phyloP scores from a whole-genome alignment of 2,113 vertebrate genomes.

The Indicator indicator region DNA sequence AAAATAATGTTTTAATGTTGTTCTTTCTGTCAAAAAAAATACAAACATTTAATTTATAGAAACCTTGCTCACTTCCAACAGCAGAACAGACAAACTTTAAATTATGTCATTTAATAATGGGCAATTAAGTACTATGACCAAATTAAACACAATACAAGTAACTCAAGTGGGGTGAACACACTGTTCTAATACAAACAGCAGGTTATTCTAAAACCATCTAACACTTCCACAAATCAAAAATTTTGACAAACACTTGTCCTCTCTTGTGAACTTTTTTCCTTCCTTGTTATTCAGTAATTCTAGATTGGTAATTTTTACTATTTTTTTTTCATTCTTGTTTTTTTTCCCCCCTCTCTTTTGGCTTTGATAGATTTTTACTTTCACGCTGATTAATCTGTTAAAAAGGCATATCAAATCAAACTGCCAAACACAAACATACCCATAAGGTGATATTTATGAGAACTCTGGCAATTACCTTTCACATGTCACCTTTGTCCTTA shows the following conservation, averaged over 20 bases:
- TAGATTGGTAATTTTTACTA: neutral
- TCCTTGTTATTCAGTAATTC: neutral
- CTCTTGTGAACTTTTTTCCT: neutral
- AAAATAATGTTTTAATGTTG: neutral
- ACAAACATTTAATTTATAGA: neutral
- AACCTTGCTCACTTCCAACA: neutral
- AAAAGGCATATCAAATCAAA: neutral
- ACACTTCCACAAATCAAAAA: neutral
- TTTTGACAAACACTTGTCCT: neutral
- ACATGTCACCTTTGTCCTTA: neutral
- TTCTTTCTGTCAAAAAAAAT: constrained; percentile 11
- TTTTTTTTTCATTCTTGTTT: neutral
- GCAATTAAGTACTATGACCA: neutral
- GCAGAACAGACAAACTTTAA: neutral
- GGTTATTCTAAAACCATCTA: neutral
- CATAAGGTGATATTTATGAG: neutral
- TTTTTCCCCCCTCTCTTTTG: fast-evolving
- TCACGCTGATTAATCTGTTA: neutral
- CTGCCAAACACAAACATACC: neutral
- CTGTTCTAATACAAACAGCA: neutral
- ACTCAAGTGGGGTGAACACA: neutral
- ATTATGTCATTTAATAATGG: neutral
- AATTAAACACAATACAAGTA: neutral
- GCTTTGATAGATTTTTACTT: neutral
- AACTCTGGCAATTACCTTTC: neutral